phyloP scores from a whole-genome alignment of 2,113 vertebrate genomes.

The Orientallactaga bullata region DNA sequence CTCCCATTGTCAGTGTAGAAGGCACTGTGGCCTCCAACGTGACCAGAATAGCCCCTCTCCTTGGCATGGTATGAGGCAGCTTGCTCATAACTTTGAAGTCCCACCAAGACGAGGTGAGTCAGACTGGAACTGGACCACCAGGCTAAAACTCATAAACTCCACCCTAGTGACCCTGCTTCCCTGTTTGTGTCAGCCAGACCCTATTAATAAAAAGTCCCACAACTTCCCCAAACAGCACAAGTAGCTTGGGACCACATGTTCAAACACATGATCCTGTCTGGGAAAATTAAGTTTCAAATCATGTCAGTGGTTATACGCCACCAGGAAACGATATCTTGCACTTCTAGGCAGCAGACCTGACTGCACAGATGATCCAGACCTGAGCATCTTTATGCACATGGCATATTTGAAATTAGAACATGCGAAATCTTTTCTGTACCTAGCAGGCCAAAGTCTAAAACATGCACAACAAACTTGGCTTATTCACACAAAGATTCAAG shows the following conservation, averaged over 20 bases:
- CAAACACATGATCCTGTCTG: not conserved
- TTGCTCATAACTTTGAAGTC: too few relatives aligned
- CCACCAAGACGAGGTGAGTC: too few relatives aligned
- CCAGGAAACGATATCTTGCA: not conserved
- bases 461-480: not conserved
- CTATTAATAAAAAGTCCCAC: not conserved
- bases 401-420: slow-evolving; percentile 33
- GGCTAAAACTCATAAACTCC: too few relatives aligned
- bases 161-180: too few relatives aligned
- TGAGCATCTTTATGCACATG: not conserved
- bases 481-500: not conserved
- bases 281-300: too few relatives aligned
- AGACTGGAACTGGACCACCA: not conserved
- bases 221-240: not conserved
- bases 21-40: not conserved
- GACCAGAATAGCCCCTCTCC: not conserved
- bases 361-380: not conserved
- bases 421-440: not conserved
- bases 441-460: not conserved
- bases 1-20: not conserved
- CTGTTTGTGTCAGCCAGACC: too few relatives aligned
- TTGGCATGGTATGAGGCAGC: not conserved
- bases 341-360: not conserved
- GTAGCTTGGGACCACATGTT: too few relatives aligned
- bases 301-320: too few relatives aligned